Evolutionary conservation across 92 coral and sea anemone species (phyloP).

Genomic region (Bergia puertoricense): DNA sequence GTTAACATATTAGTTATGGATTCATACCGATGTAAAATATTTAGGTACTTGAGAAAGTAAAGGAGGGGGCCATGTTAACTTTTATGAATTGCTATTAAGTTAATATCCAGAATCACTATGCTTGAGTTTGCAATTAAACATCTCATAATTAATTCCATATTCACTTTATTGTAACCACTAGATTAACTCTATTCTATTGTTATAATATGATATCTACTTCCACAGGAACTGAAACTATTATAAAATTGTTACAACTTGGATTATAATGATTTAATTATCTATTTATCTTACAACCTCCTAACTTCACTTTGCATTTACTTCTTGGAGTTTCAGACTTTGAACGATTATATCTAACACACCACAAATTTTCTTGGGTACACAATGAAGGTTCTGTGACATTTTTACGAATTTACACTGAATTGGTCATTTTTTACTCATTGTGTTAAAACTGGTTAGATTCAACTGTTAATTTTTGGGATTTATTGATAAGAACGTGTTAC

Average conservation of each 20-base stretch:
- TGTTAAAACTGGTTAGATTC: not conserved
- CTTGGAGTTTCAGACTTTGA: not conserved
- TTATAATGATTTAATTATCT: not conserved
- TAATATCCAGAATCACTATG: no score
- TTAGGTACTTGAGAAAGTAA: not conserved
- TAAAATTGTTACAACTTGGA: conserved; percentile 20
- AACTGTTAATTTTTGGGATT: not conserved
- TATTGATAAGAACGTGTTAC: conserved; percentile 1
- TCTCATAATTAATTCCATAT: not conserved
- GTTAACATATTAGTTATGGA: no score
- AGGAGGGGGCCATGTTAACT: no score
- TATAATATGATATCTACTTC: not conserved
- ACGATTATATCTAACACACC: not conserved
- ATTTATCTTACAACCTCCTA: not conserved
- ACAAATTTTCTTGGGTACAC: not conserved
- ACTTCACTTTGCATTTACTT: not conserved
- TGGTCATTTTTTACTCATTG: not conserved
- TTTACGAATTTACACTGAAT: not conserved
- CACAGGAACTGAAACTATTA: not conserved
- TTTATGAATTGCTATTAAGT: no score
- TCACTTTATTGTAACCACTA: conserved; percentile 22
- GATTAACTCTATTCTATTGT: not conserved
- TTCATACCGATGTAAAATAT: not conserved
- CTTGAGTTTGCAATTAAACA: not conserved
- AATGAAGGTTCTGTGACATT: not conserved